Base-by-base conservation (phyloP, 2,888 invertebrate species). In the Agrypnus murinus region DNA sequence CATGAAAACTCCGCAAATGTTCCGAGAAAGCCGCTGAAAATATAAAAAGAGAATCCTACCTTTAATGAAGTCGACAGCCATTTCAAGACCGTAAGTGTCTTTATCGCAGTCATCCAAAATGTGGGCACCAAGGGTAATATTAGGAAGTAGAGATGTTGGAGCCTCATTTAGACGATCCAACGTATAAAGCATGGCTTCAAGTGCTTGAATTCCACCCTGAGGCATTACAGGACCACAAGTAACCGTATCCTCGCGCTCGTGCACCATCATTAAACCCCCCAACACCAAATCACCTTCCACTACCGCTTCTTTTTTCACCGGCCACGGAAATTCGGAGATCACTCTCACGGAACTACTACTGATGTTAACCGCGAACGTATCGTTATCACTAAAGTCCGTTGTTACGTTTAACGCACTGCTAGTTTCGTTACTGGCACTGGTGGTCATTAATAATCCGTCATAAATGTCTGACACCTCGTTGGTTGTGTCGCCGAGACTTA, bases 21-120 rank as follows among this genome's bases (percentile, higher is more conserved):
- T 25, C 25, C 25, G 25, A 25, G 5, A 25, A 25, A 25, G 3
- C 25, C 5, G 5, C 3, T 5, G 25, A 25, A 25, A 25, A 25
- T 25, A 25, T 25, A 40, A 40, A 40, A 40, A 10, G 12, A 40
- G n/a, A 55, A 36, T 34, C 72, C 87, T 87, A 97, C 97, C 97
- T 93, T 97, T 95, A 74, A 97, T 97, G 84, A 97, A 97, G 86
- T 97, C 97, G 14, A 97, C 95, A 14, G 97, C 96, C 92, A 97
- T 97, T 84, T 97, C 97, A 75, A 97, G 87, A 0, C 97, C 97
- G 81, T 97, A 97, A 0, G 97, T 97, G 84, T 97, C 97, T 86
- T 96, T 95, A 87, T 97, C 97, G 85, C 97, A 97, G 85, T 97
- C 97, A 83, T 97, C 97, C 74, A 97, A 88, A 62, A 97, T 92